Conservation (phyloP, 2,113 vertebrate genomes). For the Callopanchax toddi region DNA sequence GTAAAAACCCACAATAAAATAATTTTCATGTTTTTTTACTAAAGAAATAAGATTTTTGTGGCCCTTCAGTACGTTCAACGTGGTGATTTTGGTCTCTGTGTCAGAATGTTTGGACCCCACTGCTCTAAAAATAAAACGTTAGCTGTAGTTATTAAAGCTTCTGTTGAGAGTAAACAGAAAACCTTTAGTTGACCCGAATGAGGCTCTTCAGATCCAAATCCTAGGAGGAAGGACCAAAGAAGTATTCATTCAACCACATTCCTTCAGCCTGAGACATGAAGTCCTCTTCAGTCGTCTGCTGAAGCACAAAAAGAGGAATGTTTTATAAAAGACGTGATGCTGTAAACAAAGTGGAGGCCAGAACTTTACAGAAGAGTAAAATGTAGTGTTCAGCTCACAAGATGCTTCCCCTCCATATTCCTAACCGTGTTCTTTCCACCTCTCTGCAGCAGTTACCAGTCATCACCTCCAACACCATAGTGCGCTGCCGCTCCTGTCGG, state of each 20-base stretch:
- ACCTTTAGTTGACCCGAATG: too few relatives aligned
- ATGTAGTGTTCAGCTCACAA: too few relatives aligned
- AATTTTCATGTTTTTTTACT: too few relatives aligned
- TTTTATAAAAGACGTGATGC: slow-evolving; percentile 5
- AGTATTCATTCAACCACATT: not conserved
- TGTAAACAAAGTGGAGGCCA: not conserved
- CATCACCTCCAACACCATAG: slow-evolving; percentile 97
- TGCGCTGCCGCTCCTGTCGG: slow-evolving; percentile 93
- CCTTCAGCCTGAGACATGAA: slow-evolving; percentile 15
- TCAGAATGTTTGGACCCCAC: too few relatives aligned
- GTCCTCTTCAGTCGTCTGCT: slow-evolving; percentile 11
- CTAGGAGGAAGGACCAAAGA: not conserved
- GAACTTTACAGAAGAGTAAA: not conserved
- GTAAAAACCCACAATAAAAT: too few relatives aligned
- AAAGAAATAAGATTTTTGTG: too few relatives aligned
- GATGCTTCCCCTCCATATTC: not conserved
- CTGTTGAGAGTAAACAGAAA: not conserved
- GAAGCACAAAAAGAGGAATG: slow-evolving; percentile 3
- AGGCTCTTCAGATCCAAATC: not conserved
- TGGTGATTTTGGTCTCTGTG: too few relatives aligned
- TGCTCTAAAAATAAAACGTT: too few relatives aligned
- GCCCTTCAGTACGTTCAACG: too few relatives aligned
- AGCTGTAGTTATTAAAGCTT: not conserved
- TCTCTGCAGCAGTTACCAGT: slow-evolving; percentile 91
- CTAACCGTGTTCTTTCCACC: rapidly evolving